Conservation (phyloP, 2,888 invertebrate genomes). For the Drosophila antonietae region DNA sequence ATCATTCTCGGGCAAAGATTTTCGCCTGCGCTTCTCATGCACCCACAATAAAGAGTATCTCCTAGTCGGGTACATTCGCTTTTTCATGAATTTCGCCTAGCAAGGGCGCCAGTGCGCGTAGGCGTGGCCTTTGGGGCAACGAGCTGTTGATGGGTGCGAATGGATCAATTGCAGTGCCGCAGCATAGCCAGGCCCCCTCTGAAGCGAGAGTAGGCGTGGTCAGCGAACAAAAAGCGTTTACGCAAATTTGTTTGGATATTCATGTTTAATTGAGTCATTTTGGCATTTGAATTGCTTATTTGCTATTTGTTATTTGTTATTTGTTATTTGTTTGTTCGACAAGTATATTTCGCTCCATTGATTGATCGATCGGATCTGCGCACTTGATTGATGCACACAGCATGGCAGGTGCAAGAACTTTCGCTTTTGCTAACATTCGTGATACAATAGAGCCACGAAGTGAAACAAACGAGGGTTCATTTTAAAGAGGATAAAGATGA, state of each 20-base stretch:
- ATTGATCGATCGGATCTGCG: slow-evolving; percentile 40
- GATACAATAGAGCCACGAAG: background rate
- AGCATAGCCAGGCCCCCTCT: background rate
- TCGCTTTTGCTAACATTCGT: background rate
- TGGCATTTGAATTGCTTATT: slow-evolving; percentile 19
- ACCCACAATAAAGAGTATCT: background rate
- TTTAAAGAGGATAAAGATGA: background rate
- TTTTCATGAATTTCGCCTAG: background rate
- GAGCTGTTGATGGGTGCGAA: slow-evolving; percentile 36
- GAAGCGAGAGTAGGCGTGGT: background rate
- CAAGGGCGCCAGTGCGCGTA: background rate
- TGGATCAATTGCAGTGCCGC: slow-evolving; percentile 44
- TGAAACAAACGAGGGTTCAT: background rate
- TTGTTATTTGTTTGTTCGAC: slow-evolving; percentile 41
- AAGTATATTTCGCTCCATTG: slow-evolving; percentile 25
- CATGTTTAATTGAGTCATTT: slow-evolving; percentile 47
- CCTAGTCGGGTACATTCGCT: background rate
- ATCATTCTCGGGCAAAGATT: too few relatives aligned
- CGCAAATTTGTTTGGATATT: slow-evolving; percentile 9
- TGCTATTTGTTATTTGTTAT: slow-evolving; percentile 9
- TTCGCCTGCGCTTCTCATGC: too few relatives aligned
- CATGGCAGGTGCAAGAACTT: slow-evolving; percentile 18
- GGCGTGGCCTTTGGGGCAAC: slow-evolving; percentile 25
- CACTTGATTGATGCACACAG: slow-evolving; percentile 28
- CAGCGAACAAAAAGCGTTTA: slow-evolving; percentile 21